Conservation (phyloP, 2,797 vertebrate species). For the Melanotaenia parkinsoni region DNA sequence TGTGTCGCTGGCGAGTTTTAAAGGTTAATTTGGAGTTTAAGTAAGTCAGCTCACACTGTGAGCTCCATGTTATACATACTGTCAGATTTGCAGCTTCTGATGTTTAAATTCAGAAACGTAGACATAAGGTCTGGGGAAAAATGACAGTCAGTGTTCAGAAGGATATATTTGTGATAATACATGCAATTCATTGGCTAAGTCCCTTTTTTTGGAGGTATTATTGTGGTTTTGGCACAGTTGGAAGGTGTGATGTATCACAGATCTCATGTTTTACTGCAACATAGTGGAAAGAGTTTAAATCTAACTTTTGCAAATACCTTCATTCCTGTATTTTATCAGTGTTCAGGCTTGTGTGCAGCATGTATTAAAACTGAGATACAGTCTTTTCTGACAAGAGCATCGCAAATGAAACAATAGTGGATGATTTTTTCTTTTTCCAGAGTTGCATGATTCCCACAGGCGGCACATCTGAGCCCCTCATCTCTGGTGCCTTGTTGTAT, state of each 20-base stretch:
- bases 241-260: neutral
- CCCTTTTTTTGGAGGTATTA: neutral
- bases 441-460: conserved; percentile 49
- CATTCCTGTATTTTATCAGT: neutral
- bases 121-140: neutral
- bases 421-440: conserved; percentile 10
- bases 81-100: neutral
- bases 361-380: neutral
- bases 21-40: no score
- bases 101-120: neutral
- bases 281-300: conserved; percentile 2
- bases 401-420: conserved; percentile 11
- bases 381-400: neutral
- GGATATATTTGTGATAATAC: neutral
- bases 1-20: no score
- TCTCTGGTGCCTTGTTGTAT: conserved; percentile 38
- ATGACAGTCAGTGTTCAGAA: no score
- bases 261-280: neutral
- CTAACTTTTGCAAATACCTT: neutral
- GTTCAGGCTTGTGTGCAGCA: neutral
- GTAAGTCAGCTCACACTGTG: no score
- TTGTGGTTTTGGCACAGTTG: neutral
- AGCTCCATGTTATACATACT: no score
- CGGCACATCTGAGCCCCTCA: conserved; percentile 44
- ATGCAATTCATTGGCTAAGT: neutral